phyloP scores from a whole-genome alignment of 2,888 invertebrate genomes.

The Drosophila buzzatii region DNA sequence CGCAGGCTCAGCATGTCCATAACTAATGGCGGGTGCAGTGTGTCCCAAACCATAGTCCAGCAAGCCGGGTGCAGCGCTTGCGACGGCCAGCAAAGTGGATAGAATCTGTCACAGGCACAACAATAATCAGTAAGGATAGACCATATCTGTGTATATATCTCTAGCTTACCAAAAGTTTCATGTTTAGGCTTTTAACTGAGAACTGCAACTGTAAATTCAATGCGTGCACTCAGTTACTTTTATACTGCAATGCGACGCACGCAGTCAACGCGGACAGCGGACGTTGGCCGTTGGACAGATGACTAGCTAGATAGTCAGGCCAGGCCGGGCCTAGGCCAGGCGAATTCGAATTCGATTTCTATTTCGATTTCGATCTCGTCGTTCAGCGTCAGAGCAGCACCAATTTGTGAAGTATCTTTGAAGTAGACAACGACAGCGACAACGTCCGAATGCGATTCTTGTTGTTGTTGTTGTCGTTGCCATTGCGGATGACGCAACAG shows the following conservation, averaged over 20 bases:
- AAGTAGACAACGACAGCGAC: conserved; percentile 54
- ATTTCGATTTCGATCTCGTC: conserved; percentile 56
- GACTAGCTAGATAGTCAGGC: conserved; percentile 36
- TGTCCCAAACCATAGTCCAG: conserved; percentile 63
- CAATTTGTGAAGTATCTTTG: conserved; percentile 79
- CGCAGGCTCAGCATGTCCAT: conserved; percentile 34
- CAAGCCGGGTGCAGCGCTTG: conserved; percentile 78
- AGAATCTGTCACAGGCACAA: conserved; percentile 70
- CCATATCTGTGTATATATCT: no score
- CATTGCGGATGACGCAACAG: conserved; percentile 53
- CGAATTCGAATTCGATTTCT: conserved; percentile 24
- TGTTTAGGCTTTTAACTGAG: conserved; percentile 62
- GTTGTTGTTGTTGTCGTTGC: conserved; percentile 32
- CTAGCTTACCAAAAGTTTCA: conserved; percentile 81
- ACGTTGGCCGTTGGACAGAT: conserved; percentile 19
- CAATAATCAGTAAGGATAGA: not conserved
- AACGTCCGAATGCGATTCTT: conserved; percentile 44
- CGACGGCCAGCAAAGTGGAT: conserved; percentile 58
- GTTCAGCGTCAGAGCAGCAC: conserved; percentile 62
- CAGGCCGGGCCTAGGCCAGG: conserved; percentile 5
- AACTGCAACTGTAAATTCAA: conserved; percentile 76
- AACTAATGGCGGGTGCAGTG: conserved; percentile 44
- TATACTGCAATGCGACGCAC: conserved; percentile 60
- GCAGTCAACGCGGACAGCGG: conserved; percentile 23
- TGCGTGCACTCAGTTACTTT: conserved; percentile 73